Percentiles rank a stretch among this genome's conserved stretches.
phyloP scores from a whole-genome alignment of 2,113 vertebrate species.

The Puffinus mauretanicus region DNA sequence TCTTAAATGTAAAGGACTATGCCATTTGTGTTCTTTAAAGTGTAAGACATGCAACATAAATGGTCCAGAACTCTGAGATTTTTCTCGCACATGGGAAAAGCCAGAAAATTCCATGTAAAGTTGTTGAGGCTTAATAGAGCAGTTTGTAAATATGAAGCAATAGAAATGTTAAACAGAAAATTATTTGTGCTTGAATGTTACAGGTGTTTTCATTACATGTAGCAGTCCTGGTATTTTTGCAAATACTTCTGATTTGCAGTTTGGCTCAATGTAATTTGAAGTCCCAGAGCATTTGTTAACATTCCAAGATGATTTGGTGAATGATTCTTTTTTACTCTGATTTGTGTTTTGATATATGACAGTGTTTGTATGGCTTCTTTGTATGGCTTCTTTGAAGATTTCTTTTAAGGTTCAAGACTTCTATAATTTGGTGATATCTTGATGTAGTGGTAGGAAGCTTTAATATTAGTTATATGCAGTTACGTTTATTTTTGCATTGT shows the following conservation, averaged over 20 bases:
- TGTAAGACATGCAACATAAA: neutral
- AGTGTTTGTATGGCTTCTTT: too few species aligned
- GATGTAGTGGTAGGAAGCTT: neutral
- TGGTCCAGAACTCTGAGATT: neutral
- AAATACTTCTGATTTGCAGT: neutral
- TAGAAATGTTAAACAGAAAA: neutral
- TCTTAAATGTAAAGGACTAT: neutral
- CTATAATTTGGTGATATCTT: neutral
- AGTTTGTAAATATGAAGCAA: neutral
- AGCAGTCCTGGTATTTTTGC: neutral
- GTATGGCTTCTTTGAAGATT: neutral
- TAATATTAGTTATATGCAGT: neutral
- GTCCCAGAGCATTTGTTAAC: neutral
- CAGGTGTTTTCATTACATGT: neutral
- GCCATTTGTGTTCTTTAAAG: neutral
- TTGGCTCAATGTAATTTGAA: neutral
- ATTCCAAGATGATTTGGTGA: neutral
- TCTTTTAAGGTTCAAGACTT: neutral
- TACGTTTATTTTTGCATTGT: neutral
- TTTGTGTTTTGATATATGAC: neutral
- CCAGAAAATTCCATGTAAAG: neutral
- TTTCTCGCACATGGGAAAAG: neutral
- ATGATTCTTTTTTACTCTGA: neutral
- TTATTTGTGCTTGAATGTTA: neutral
- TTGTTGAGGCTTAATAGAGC: neutral